phyloP scores from a whole-genome alignment of 2,888 invertebrate genomes.

The Spodoptera littoralis region DNA sequence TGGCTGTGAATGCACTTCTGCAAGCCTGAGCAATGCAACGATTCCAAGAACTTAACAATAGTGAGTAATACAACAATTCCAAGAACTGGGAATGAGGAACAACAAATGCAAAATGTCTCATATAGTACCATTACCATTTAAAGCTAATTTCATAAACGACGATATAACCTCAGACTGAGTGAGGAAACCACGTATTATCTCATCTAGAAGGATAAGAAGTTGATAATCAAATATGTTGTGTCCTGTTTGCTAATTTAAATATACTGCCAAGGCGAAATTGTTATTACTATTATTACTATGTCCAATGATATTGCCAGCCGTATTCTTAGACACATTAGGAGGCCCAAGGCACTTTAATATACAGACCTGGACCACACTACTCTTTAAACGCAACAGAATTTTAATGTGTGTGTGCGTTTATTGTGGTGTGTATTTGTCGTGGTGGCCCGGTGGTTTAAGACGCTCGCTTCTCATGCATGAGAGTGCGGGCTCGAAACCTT shows the following conservation, averaged over 20 bases:
- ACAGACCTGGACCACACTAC: not conserved
- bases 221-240: constrained; percentile 7
- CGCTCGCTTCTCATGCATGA: too few relatives aligned
- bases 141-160: constrained; percentile 33
- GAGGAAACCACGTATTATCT: constrained; percentile 43
- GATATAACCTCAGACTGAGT: constrained; percentile 19
- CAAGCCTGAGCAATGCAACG: not conserved
- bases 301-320: constrained; percentile 12
- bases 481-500: too few relatives aligned
- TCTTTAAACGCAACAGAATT: too few relatives aligned
- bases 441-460: too few relatives aligned
- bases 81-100: constrained; percentile 15
- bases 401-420: too few relatives aligned
- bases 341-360: not conserved
- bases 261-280: constrained; percentile 22
- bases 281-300: constrained; percentile 15
- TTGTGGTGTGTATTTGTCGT: too few relatives aligned
- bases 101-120: constrained; percentile 6
- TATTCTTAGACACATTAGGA: constrained; percentile 10
- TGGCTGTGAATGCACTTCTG: too few relatives aligned
- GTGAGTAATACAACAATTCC: not conserved
- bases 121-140: constrained; percentile 23
- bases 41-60: constrained; percentile 14
- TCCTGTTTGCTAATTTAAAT: constrained; percentile 39
- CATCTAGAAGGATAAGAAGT: constrained; percentile 27